phyloP scores from a whole-genome alignment of 2,113 vertebrate species.

The Oreochromis niloticus region DNA sequence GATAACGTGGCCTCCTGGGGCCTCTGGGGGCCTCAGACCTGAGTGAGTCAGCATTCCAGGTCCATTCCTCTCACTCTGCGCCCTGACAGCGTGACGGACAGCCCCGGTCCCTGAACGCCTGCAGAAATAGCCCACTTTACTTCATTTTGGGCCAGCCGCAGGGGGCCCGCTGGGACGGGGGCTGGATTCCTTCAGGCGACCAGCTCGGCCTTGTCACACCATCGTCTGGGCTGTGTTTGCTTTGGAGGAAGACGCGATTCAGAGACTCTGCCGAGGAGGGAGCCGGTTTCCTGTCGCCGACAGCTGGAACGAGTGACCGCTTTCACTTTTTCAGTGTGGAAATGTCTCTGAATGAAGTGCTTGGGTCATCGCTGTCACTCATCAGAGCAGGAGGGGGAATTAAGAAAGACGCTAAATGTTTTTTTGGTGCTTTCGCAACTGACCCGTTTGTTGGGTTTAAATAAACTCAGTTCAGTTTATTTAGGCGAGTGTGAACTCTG shows the following conservation, averaged over 20 bases:
- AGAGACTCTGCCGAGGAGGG: background rate
- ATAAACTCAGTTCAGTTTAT: background rate
- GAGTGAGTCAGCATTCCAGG: conserved; percentile 64
- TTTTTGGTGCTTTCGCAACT: background rate
- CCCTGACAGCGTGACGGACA: conserved; percentile 42
- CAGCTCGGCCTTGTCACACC: background rate
- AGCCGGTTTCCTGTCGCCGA: background rate
- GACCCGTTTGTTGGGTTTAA: background rate
- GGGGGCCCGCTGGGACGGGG: background rate
- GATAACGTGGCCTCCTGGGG: background rate
- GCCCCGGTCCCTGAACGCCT: background rate
- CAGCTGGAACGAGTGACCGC: background rate
- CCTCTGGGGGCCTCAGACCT: conserved; percentile 4
- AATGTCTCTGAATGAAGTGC: background rate
- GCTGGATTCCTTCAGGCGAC: background rate
- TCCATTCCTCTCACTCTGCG: conserved; percentile 56
- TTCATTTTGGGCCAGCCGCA: background rate
- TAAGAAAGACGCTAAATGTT: background rate
- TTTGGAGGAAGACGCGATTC: background rate
- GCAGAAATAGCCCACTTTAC: conserved; percentile 10
- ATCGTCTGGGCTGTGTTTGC: background rate
- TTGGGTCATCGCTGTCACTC: background rate
- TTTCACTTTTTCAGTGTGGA: background rate
- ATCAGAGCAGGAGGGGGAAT: background rate
- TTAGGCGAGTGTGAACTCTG: background rate